phyloP scores from a whole-genome alignment of 2,797 vertebrate species.

The Lithobates sylvaticus region DNA sequence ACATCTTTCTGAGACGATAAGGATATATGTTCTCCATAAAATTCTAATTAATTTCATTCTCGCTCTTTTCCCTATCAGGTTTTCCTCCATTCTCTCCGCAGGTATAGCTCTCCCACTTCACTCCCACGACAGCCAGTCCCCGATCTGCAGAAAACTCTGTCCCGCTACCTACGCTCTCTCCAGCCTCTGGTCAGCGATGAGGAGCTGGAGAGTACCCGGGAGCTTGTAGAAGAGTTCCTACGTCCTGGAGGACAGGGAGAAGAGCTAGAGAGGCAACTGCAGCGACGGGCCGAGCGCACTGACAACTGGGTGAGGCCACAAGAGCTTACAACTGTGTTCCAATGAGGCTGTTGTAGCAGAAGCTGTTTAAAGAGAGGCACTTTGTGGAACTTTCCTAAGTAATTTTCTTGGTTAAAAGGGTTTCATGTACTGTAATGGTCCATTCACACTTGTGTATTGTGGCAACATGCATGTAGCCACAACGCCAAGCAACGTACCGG shows the following conservation, averaged over 20 bases:
- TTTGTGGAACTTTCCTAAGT: too few relatives aligned
- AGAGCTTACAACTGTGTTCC: not conserved
- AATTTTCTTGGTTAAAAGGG: too few relatives aligned
- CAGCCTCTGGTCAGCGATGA: slow-evolving; percentile 82
- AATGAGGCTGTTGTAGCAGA: too few relatives aligned
- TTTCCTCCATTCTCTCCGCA: not conserved
- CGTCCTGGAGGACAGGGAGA: slow-evolving; percentile 74
- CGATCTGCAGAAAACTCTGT: slow-evolving; percentile 77
- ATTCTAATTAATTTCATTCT: too few relatives aligned
- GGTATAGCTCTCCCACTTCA: slow-evolving; percentile 60
- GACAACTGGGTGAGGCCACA: slow-evolving; percentile 81
- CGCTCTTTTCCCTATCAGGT: slow-evolving; percentile 16
- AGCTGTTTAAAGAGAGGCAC: too few relatives aligned
- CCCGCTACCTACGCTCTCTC: slow-evolving; percentile 79
- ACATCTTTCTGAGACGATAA: too few relatives aligned
- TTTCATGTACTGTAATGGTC: too few relatives aligned
- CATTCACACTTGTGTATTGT: too few relatives aligned
- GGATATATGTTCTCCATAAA: too few relatives aligned
- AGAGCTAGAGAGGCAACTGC: slow-evolving; percentile 77
- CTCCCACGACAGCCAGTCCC: slow-evolving; percentile 82
- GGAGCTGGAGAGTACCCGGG: slow-evolving; percentile 80
- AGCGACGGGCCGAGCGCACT: slow-evolving; percentile 74
- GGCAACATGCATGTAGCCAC: too few relatives aligned
- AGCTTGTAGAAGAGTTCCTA: slow-evolving; percentile 78
- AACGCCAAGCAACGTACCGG: too few relatives aligned